Percentiles rank a stretch among this genome's conserved stretches.
Evolutionary conservation across 2,113 vertebrate genomes (phyloP).

Genomic region (Dromas ardeola): DNA sequence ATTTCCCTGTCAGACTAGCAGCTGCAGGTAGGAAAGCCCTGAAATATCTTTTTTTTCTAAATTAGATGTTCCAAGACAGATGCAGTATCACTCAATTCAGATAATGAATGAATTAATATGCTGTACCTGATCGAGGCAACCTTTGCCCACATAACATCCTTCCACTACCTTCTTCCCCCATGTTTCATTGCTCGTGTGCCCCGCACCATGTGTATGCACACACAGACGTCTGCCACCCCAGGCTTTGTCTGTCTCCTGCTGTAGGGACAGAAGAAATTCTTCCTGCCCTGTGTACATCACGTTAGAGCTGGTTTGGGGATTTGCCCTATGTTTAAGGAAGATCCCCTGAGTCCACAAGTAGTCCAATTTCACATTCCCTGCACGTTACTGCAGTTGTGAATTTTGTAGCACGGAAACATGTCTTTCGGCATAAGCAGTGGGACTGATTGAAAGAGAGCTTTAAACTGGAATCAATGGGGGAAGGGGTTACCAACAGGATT

Average conservation of each 20-base stretch:
- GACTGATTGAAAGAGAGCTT: background rate
- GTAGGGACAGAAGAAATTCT: background rate
- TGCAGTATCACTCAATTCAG: background rate
- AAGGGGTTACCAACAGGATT: background rate
- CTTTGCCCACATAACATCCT: background rate
- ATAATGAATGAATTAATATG: background rate
- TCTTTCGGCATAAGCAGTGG: background rate
- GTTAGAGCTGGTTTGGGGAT: background rate
- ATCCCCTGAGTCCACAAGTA: background rate
- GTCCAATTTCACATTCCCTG: background rate
- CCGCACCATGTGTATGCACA: rapidly evolving
- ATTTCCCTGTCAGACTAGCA: background rate
- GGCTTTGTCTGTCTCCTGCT: background rate
- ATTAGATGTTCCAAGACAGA: background rate
- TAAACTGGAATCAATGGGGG: background rate
- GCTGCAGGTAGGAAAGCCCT: background rate
- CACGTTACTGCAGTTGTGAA: background rate
- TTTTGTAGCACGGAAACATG: background rate
- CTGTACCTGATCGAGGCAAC: background rate
- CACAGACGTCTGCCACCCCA: background rate
- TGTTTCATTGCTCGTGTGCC: background rate
- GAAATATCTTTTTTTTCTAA: background rate
- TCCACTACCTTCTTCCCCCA: background rate
- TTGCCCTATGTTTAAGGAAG: background rate
- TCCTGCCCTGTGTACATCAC: background rate